These are phyloP conservation scores for Rhinolophus sinicus DNA, from an alignment of 2,113 vertebrate species.

Conservation along the genomic window DNA sequence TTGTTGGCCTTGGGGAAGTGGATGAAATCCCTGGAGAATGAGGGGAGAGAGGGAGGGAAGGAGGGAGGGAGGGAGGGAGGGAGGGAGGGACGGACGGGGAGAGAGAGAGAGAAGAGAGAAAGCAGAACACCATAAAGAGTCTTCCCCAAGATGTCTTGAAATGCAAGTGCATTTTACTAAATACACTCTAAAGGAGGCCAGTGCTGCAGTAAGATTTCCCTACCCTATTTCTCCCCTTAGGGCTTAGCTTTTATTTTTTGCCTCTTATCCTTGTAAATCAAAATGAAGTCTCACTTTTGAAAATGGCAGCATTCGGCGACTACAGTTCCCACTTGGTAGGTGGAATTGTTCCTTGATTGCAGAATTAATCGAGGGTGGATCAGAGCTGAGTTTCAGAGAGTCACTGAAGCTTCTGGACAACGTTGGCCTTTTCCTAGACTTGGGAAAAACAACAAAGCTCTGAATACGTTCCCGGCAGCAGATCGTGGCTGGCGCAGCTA, in stretches of 20 bases:
- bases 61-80: not conserved
- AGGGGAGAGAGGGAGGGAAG: not conserved
- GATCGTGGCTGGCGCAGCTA: not conserved
- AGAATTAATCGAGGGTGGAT: not conserved
- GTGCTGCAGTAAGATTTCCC: not conserved
- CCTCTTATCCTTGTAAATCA: not conserved
- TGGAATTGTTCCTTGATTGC: not conserved
- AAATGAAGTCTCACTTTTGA: not conserved
- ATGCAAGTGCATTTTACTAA: not conserved
- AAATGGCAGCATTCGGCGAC: slow-evolving; percentile 21
- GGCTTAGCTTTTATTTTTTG: not conserved
- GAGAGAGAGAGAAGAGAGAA: no score
- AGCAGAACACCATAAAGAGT: not conserved
- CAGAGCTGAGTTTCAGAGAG: not conserved
- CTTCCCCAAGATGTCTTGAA: not conserved
- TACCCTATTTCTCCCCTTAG: not conserved
- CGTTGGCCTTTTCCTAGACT: not conserved
- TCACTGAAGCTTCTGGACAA: not conserved
- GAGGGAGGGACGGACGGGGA: no score
- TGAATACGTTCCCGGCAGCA: not conserved
- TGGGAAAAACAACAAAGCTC: not conserved
- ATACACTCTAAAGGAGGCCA: not conserved
- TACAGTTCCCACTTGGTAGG: not conserved
- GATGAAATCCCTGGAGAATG: not conserved
- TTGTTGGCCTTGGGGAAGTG: not conserved